Evolutionary conservation across 2,113 vertebrate species (phyloP).

Genomic region (Dipodomys ordii): DNA sequence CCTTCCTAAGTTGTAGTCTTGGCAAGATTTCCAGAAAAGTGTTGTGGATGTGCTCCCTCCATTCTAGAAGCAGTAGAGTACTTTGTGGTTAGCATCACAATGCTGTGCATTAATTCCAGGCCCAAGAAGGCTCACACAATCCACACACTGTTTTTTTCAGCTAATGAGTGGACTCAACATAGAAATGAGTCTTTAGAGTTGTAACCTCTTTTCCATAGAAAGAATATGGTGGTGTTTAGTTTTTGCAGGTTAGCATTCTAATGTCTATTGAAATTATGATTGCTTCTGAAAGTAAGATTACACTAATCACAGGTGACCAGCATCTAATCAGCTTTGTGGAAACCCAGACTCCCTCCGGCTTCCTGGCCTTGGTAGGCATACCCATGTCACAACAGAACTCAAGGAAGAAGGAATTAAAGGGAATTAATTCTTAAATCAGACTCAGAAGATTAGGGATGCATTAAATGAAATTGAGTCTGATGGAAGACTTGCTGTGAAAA

Average conservation of each 20-base stretch:
- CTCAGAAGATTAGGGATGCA: neutral
- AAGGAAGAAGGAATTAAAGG: neutral
- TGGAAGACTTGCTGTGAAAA: neutral
- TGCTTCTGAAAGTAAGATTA: neutral
- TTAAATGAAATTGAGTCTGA: neutral
- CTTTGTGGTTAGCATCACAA: slow-evolving; percentile 11
- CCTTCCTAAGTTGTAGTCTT: slow-evolving; percentile 24
- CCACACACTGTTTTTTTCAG: neutral
- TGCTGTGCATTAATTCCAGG: neutral
- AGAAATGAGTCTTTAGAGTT: neutral
- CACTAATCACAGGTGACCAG: neutral
- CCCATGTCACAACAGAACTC: neutral
- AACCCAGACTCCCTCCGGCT: neutral
- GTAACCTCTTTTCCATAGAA: neutral
- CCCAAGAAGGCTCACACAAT: neutral
- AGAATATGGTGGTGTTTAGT: neutral
- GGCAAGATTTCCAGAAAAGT: slow-evolving; percentile 52
- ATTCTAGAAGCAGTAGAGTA: neutral
- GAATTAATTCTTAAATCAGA: neutral
- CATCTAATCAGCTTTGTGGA: neutral
- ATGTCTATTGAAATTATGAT: neutral
- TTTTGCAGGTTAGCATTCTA: slow-evolving; percentile 12
- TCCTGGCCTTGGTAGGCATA: neutral
- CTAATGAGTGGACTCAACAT: neutral
- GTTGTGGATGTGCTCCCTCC: slow-evolving; percentile 38